These are phyloP conservation scores for Ernsta delagoae DNA, from an alignment of 2,888 invertebrate genomes.

Conservation along the genomic window DNA sequence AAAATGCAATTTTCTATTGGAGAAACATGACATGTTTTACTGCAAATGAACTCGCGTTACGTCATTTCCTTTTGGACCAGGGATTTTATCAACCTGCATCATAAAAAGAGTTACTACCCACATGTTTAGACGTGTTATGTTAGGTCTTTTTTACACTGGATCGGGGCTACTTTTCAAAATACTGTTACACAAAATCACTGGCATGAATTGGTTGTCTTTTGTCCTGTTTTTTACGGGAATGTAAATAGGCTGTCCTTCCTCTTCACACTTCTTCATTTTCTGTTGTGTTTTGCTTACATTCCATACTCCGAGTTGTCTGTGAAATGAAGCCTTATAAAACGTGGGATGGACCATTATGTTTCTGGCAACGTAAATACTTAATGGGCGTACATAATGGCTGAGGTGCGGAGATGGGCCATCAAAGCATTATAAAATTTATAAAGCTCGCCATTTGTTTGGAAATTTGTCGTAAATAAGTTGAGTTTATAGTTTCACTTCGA, in stretches of 20 bases:
- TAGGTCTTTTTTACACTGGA: background rate
- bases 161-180: background rate
- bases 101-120: background rate
- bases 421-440: background rate
- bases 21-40: no score
- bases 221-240: no score
- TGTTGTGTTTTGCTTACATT: background rate
- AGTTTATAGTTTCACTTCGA: background rate
- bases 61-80: background rate
- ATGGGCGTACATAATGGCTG: conserved; percentile 2
- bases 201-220: no score
- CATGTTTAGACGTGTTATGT: background rate
- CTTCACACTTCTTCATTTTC: background rate
- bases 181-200: background rate
- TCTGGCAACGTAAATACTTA: conserved; percentile 5
- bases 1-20: no score
- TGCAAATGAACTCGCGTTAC: no score
- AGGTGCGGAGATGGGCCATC: conserved; percentile 2
- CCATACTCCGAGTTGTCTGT: background rate
- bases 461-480: conserved; percentile 8
- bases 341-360: background rate
- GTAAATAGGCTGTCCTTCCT: background rate
- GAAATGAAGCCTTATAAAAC: background rate
- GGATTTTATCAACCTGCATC: background rate
- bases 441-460: conserved; percentile 3